Evolutionary conservation across 2,113 vertebrate species (phyloP).

Genomic region (Sceloporus tristichus): DNA sequence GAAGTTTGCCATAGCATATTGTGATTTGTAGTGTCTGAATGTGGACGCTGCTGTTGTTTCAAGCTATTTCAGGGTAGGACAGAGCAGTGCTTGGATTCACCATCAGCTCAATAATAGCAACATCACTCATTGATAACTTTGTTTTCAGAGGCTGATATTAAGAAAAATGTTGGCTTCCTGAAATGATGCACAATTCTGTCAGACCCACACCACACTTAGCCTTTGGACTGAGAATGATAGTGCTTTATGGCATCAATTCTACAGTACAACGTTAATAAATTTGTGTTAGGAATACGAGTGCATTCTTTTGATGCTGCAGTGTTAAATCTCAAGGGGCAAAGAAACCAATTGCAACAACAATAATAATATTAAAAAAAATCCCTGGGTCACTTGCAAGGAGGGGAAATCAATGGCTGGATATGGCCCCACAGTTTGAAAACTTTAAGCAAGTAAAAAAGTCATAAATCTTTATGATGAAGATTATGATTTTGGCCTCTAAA

Average conservation of each 20-base stretch:
- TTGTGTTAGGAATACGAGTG: slow-evolving; percentile 77
- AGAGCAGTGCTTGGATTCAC: slow-evolving; percentile 62
- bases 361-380: slow-evolving; percentile 39
- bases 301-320: slow-evolving; percentile 62
- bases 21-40: slow-evolving; percentile 73
- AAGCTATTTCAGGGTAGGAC: slow-evolving; percentile 76
- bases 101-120: slow-evolving; percentile 78
- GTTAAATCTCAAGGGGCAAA: slow-evolving; percentile 71
- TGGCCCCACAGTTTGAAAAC: slow-evolving; percentile 71
- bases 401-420: slow-evolving; percentile 76
- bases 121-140: slow-evolving; percentile 81
- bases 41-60: slow-evolving; percentile 61
- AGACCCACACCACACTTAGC: slow-evolving; percentile 70
- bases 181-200: slow-evolving; percentile 79
- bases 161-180: slow-evolving; percentile 78
- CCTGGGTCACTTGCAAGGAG: slow-evolving; percentile 66
- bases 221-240: slow-evolving; percentile 81
- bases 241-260: slow-evolving; percentile 78
- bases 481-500: slow-evolving; percentile 62
- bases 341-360: slow-evolving; percentile 65
- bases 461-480: slow-evolving; percentile 73
- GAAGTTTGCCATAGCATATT: slow-evolving; percentile 65
- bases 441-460: slow-evolving; percentile 68
- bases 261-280: slow-evolving; percentile 81
- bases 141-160: slow-evolving; percentile 81